A percentile compares a stretch with the other conserved stretches of the same genome.
These are phyloP conservation scores for Polypedilum pembai DNA, from an alignment of 1,140 invertebrate species.

Conservation along the genomic window DNA sequence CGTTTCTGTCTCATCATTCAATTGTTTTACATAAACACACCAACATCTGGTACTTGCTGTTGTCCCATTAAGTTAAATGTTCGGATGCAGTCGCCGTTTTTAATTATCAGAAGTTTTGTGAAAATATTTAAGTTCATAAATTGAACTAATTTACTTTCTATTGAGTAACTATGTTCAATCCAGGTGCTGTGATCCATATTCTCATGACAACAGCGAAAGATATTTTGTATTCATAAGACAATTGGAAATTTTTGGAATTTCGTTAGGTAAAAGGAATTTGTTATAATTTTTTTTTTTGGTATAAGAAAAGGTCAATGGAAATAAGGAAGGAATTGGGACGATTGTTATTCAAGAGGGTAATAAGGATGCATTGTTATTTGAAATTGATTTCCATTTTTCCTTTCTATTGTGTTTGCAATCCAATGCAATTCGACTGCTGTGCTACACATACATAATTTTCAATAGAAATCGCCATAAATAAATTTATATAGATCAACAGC, in stretches of 20 bases:
- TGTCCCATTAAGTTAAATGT: too few species aligned
- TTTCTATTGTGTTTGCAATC: neutral
- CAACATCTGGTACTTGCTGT: neutral
- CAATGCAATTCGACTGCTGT: neutral
- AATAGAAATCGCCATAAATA: too few species aligned
- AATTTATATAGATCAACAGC: too few species aligned
- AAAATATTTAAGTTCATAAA: neutral
- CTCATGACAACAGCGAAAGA: too few species aligned
- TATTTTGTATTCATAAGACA: too few species aligned
- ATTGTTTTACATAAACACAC: neutral
- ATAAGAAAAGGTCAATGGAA: neutral
- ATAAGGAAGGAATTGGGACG: neutral
- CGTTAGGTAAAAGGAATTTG: neutral
- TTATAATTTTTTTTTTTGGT: neutral
- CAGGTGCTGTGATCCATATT: too few species aligned
- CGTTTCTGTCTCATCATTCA: neutral
- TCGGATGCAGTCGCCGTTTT: neutral
- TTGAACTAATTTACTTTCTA: slow-evolving; percentile 18
- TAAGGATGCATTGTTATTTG: slow-evolving; percentile 9
- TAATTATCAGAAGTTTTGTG: neutral
- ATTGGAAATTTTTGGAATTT: neutral
- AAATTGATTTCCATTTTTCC: slow-evolving; percentile 14
- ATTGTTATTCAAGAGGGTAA: slow-evolving; percentile 18
- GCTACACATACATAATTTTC: too few species aligned
- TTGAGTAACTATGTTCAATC: neutral